Percentiles rank a stretch among this genome's conserved stretches.
Conservation (phyloP, 2,113 vertebrate genomes). For the Tupaia chinensis region DNA sequence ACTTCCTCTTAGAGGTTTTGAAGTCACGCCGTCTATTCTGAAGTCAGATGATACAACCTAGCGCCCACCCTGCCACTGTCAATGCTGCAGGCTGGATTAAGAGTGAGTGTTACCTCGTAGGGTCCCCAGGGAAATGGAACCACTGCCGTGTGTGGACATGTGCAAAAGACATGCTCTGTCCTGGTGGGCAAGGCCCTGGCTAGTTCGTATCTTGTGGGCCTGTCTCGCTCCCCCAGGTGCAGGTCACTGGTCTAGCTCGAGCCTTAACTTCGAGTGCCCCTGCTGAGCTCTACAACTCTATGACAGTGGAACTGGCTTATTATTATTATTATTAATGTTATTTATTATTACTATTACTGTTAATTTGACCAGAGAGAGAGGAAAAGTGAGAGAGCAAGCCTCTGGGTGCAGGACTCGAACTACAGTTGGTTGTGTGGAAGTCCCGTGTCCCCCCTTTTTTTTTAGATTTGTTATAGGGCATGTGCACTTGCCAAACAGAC, state of each 20-base stretch:
- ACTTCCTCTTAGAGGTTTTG: not conserved
- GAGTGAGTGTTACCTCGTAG: not conserved
- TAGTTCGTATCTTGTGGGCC: not conserved
- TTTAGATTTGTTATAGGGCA: too few species aligned
- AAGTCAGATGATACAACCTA: not conserved
- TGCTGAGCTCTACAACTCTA: not conserved
- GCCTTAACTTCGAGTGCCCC: not conserved
- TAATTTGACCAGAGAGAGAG: too few species aligned
- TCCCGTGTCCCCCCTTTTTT: too few species aligned
- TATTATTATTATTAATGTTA: too few species aligned
- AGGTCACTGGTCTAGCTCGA: not conserved
- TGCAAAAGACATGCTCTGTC: not conserved
- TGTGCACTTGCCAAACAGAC: too few species aligned
- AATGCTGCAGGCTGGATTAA: not conserved
- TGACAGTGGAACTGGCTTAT: not conserved
- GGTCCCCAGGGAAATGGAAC: not conserved
- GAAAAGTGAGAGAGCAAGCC: too few species aligned
- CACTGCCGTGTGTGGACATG: fast-evolving
- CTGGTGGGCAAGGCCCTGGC: not conserved
- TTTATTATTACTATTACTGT: too few species aligned
- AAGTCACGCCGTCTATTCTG: not conserved
- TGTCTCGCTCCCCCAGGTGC: not conserved
- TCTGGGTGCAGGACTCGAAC: too few species aligned
- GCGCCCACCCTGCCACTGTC: fast-evolving
- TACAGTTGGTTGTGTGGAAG: too few species aligned